Evolutionary conservation across 2,113 vertebrate species (phyloP), one percentile per base, ranked within the genome.

Genomic region (Hyla sarda): DNA sequence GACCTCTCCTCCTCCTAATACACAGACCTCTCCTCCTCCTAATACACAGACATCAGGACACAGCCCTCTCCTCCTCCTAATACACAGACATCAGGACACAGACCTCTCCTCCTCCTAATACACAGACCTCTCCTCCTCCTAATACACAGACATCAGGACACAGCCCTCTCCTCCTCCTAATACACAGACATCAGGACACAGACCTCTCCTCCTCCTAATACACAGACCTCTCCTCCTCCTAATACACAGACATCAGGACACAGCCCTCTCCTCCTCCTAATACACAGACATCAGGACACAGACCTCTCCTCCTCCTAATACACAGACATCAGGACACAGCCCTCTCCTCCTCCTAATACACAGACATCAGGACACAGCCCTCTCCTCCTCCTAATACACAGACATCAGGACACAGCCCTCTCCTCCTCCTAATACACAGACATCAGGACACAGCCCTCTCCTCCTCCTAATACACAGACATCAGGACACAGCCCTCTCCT

Each of bases 21-120:
- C 47, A 48, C 47, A 48, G 47, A 48, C 47, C 47, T 47, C 23
- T 45, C 37, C 37, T 19, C 1, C 71, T 19, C 1, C 71, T 34
- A 73, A 73, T 3, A 78, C 75, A 78, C 75, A 78, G 75, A 21
- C 48, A 78, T 54, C 50, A 78, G 48, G 75, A 78, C 25, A 54
- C 75, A 12, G n/a, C 9, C 50, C 41, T 13, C 28, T 34, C 72
- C 72, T 74, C 72, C 75, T 74, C 72, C 75, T 34, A 54, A 78
- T 78, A 78, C 75, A 78, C 75, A 78, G 75, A 34, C 28, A 56
- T 34, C 48, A 56, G 41, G 16, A 19, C 65, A 34, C 30, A 21
- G 30, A 17, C 71, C n/a, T n/a, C n/a, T 47, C 41, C 72, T 45
- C 65, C 65, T 34, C 12, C 47, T 12, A 48, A 48, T 48, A 48